Evolutionary conservation across 1,140 invertebrate genomes (phyloP).

Genomic region (Phthorimaea operculella): DNA sequence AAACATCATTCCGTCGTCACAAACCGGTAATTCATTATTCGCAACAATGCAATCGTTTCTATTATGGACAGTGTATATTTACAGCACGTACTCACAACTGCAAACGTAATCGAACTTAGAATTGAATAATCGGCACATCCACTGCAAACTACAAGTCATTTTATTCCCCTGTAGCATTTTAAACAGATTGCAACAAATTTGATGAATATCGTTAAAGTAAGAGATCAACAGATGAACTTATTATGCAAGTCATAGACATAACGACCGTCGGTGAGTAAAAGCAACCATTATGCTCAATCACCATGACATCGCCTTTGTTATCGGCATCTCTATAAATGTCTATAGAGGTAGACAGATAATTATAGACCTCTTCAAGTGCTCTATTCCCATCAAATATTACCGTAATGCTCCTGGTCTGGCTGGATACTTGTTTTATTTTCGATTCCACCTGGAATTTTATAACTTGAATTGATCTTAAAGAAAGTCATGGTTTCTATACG

Average conservation of each 20-base stretch:
- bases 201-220: constrained; percentile 12
- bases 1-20: no score
- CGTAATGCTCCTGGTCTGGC: no score
- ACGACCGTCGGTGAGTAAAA: constrained; percentile 16
- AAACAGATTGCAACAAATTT: constrained; percentile 13
- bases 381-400: not conserved
- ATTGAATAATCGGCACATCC: constrained; percentile 29
- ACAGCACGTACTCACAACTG: not conserved
- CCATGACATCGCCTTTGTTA: constrained; percentile 14
- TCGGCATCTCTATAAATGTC: constrained; percentile 1
- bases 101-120: constrained; percentile 21
- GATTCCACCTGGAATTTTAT: no score
- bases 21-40: not conserved
- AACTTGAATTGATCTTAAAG: no score
- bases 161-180: constrained; percentile 14
- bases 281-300: constrained; percentile 25
- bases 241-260: constrained; percentile 26
- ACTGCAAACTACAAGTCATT: not conserved
- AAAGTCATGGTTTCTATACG: no score
- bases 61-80: not conserved
- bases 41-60: not conserved
- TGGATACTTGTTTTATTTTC: no score
- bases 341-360: not conserved
- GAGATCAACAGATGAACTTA: constrained; percentile 23
- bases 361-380: not conserved